A percentile compares a stretch with the other conserved stretches of the same genome.
Conservation (phyloP, 2,113 vertebrate species). For the Scartelaos histophorus region DNA sequence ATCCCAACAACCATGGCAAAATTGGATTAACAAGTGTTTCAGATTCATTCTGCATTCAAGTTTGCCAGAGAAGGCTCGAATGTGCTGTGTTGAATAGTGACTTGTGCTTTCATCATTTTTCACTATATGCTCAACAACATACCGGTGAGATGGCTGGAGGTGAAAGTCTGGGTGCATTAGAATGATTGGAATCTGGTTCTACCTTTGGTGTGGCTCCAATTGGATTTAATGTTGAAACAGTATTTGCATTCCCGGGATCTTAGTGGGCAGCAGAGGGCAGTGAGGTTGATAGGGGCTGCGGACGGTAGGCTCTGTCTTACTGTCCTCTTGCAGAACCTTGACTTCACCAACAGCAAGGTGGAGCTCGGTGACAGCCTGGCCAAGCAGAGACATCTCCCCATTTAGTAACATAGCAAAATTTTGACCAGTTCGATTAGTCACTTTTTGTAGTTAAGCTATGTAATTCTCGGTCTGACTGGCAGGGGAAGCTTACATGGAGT, state of each 20-base stretch:
- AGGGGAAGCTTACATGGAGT: too few relatives aligned
- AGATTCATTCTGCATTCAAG: too few relatives aligned
- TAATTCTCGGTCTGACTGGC: neutral
- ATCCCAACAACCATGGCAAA: neutral
- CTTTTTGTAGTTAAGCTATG: neutral
- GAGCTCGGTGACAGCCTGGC: neutral
- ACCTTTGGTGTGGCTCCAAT: neutral
- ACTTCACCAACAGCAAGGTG: neutral
- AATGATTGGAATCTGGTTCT: neutral
- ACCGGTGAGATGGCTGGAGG: neutral
- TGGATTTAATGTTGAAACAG: neutral
- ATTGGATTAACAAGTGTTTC: neutral
- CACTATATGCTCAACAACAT: neutral
- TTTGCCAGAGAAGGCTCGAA: too few relatives aligned
- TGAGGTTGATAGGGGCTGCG: too few relatives aligned
- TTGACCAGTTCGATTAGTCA: neutral
- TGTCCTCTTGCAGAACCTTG: neutral
- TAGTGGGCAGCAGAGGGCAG: neutral
- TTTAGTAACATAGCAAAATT: neutral
- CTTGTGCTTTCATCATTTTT: neutral
- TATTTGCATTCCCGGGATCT: too few relatives aligned
- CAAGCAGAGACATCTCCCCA: slow-evolving; percentile 2
- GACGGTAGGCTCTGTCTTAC: neutral
- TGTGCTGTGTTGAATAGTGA: neutral
- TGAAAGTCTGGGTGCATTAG: neutral